These are phyloP conservation scores for Neodiprion virginianus DNA, from an alignment of 1,140 invertebrate species.

Conservation along the genomic window DNA sequence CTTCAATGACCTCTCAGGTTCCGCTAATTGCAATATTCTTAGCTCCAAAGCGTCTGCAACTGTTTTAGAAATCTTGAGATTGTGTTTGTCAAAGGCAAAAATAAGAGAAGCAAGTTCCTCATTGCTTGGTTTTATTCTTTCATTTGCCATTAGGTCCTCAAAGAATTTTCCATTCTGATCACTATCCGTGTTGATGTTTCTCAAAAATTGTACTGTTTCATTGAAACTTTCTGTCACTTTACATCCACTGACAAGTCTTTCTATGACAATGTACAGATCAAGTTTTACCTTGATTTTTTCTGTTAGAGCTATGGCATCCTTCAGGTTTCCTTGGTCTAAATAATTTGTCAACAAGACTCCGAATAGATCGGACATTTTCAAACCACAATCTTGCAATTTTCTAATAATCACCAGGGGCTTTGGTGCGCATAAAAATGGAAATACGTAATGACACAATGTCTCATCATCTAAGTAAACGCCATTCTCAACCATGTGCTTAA, in stretches of 20 bases:
- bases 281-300: slow-evolving; percentile 53
- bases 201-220: slow-evolving; percentile 37
- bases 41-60: background rate
- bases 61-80: slow-evolving; percentile 7
- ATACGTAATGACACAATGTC: slow-evolving; percentile 61
- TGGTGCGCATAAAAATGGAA: slow-evolving; percentile 60
- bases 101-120: slow-evolving; percentile 18
- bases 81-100: slow-evolving; percentile 3
- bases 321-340: slow-evolving; percentile 55
- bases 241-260: slow-evolving; percentile 38
- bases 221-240: slow-evolving; percentile 32
- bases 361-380: slow-evolving; percentile 49
- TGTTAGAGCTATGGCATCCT: slow-evolving; percentile 58
- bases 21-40: background rate
- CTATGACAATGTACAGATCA: slow-evolving; percentile 46
- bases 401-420: slow-evolving; percentile 58
- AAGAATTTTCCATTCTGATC: slow-evolving; percentile 26
- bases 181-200: slow-evolving; percentile 21
- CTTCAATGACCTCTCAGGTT: background rate
- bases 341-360: slow-evolving; percentile 61
- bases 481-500: slow-evolving; percentile 60
- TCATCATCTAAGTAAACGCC: slow-evolving; percentile 61
- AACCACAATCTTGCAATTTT: slow-evolving; percentile 57
- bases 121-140: background rate
- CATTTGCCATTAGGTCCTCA: slow-evolving; percentile 6